These are phyloP conservation scores for Gadopsis bispinosus DNA, from an alignment of 2,797 vertebrate genomes.

Conservation along the genomic window DNA sequence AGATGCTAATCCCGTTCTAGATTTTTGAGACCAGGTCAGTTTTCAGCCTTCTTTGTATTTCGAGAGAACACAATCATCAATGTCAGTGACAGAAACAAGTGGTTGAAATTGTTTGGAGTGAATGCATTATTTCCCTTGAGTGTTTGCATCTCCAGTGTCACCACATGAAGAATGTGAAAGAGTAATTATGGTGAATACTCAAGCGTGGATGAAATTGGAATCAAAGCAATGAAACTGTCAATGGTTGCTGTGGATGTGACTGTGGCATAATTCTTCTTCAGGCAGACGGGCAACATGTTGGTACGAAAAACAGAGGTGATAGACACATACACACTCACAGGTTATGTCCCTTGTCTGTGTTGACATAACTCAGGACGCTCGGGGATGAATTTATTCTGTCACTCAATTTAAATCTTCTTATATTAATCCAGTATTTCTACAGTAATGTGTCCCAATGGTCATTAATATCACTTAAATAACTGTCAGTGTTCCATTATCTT, in stretches of 20 bases:
- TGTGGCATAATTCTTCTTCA: slow-evolving; percentile 21
- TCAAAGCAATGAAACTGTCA: slow-evolving; percentile 51
- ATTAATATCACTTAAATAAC: slow-evolving; percentile 56
- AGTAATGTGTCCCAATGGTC: slow-evolving; percentile 31
- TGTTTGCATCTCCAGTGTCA: slow-evolving; percentile 41
- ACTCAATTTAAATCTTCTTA: slow-evolving; percentile 26
- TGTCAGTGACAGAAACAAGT: slow-evolving; percentile 22
- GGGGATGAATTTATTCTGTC: slow-evolving; percentile 23
- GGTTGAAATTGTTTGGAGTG: slow-evolving; percentile 26
- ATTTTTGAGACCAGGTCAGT: slow-evolving; percentile 24
- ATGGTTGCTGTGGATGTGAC: slow-evolving; percentile 13
- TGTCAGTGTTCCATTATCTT: slow-evolving; percentile 42
- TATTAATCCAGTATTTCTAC: slow-evolving; percentile 25
- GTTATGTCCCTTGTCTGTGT: slow-evolving; percentile 30
- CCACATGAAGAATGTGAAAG: slow-evolving; percentile 35
- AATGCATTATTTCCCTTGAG: slow-evolving; percentile 35
- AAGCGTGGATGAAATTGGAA: slow-evolving; percentile 47
- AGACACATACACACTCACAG: slow-evolving; percentile 12
- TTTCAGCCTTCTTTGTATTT: slow-evolving; percentile 24
- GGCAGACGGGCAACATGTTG: slow-evolving; percentile 17
- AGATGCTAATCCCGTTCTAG: slow-evolving; percentile 2
- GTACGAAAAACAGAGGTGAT: slow-evolving; percentile 17
- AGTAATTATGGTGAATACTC: slow-evolving; percentile 53
- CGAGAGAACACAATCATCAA: not conserved
- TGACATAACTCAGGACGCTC: slow-evolving; percentile 24